Evolutionary conservation across 2,888 invertebrate genomes (phyloP).

Genomic region (Eupithecia tripunctaria): DNA sequence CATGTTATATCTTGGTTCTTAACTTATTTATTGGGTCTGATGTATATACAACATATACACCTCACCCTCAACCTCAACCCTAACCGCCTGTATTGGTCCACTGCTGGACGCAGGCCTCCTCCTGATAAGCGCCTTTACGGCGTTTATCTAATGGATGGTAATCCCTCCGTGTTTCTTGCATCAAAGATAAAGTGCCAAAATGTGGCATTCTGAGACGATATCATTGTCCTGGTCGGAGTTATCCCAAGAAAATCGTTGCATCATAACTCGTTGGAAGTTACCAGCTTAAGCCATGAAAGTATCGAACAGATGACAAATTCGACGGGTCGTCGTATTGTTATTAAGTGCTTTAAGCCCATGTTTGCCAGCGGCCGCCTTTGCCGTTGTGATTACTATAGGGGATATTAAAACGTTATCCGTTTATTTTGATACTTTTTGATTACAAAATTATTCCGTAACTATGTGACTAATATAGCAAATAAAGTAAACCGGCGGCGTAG

Average conservation of each 20-base stretch:
- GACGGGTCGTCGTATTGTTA: not conserved
- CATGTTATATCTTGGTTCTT: too few relatives aligned
- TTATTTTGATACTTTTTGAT: not conserved
- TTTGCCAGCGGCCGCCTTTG: not conserved
- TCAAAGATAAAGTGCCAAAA: too few relatives aligned
- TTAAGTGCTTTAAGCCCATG: not conserved
- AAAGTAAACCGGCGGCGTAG: not conserved
- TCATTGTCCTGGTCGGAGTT: not conserved
- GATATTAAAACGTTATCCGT: conserved; percentile 5
- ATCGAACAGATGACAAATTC: conserved; percentile 4
- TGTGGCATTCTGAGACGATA: too few relatives aligned
- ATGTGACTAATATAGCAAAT: not conserved
- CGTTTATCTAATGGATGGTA: too few relatives aligned
- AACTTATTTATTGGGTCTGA: too few relatives aligned
- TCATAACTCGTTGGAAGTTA: not conserved
- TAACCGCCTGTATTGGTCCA: too few relatives aligned
- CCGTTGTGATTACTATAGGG: not conserved
- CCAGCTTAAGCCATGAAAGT: not conserved
- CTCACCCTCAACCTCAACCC: too few relatives aligned
- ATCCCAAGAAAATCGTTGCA: not conserved
- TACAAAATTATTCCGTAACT: not conserved
- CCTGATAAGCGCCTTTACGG: too few relatives aligned
- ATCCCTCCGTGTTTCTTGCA: too few relatives aligned
- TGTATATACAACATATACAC: too few relatives aligned
- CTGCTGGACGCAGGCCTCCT: too few relatives aligned